Conservation (phyloP, 1,140 invertebrate species). For the Polypedilum vanderplanki region DNA sequence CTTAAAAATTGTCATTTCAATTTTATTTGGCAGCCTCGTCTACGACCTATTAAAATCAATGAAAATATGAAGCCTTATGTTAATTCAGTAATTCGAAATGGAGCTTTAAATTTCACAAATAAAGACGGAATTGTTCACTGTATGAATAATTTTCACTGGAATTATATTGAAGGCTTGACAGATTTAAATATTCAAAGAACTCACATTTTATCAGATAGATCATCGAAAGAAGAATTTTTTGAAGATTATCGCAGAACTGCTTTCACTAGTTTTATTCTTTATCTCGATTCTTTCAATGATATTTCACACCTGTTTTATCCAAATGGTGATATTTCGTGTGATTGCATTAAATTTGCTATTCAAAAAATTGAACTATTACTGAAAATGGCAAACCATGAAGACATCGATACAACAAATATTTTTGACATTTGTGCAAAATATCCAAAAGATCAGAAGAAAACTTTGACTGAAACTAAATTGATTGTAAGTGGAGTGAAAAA, state of each 20-base stretch:
- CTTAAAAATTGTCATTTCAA: conserved; percentile 49
- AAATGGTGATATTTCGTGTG: neutral
- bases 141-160: conserved; percentile 53
- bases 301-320: neutral
- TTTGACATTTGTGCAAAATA: neutral
- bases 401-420: neutral
- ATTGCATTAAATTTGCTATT: neutral
- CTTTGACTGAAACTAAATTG: neutral
- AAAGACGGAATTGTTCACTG: conserved; percentile 56
- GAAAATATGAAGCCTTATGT: conserved; percentile 48
- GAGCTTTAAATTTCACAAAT: conserved; percentile 50
- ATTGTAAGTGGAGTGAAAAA: neutral
- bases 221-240: conserved; percentile 49
- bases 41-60: conserved; percentile 40
- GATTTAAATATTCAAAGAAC: conserved; percentile 50
- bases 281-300: conserved; percentile 37
- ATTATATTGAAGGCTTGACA: conserved; percentile 48
- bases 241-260: conserved; percentile 66
- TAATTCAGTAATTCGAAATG: conserved; percentile 39
- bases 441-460: neutral
- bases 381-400: neutral
- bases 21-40: conserved; percentile 50
- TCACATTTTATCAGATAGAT: conserved; percentile 46
- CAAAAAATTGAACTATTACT: neutral
- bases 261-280: conserved; percentile 72